phyloP scores from a whole-genome alignment of 1,140 invertebrate species.

The Aphelinus certus region DNA sequence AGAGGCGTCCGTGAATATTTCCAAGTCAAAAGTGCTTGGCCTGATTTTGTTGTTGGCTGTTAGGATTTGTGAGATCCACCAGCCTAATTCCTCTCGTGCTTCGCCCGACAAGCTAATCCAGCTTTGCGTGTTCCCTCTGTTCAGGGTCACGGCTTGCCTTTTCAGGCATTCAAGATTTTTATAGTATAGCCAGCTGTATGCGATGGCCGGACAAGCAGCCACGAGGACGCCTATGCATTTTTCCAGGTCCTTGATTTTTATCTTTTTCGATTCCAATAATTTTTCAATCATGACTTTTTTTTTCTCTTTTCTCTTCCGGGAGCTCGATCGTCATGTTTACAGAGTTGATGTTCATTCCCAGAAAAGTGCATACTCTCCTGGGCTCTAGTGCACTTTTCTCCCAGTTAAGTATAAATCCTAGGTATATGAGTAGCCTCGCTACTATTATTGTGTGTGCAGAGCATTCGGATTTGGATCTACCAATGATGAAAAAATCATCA shows the following conservation, averaged over 20 bases:
- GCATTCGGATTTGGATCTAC: not conserved
- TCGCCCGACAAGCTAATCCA: not conserved
- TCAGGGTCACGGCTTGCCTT: conserved; percentile 36
- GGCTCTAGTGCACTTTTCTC: conserved; percentile 1
- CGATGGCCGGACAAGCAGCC: conserved; percentile 19
- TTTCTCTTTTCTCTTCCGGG: conserved; percentile 13
- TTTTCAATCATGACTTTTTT: not conserved
- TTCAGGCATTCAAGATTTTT: conserved; percentile 39
- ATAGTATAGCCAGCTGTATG: conserved; percentile 37
- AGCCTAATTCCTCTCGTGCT: not conserved
- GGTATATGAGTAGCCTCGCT: not conserved
- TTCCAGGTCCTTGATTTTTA: conserved; percentile 35
- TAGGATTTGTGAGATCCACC: not conserved
- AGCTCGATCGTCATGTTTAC: conserved; percentile 3
- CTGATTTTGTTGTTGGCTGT: conserved; percentile 15
- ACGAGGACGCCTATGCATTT: conserved; percentile 23
- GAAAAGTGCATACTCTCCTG: not conserved
- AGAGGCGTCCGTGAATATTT: conserved; percentile 58
- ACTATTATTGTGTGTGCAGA: not conserved
- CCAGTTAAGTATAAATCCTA: conserved; percentile 3
- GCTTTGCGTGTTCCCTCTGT: conserved; percentile 30
- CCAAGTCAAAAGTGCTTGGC: conserved; percentile 39
- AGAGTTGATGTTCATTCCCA: conserved; percentile 17
- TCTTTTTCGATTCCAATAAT: conserved; percentile 13
- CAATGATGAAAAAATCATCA: conserved; percentile 29